These are phyloP conservation scores for Heliconius himera DNA, from an alignment of 1,140 invertebrate species.

Conservation along the genomic window DNA sequence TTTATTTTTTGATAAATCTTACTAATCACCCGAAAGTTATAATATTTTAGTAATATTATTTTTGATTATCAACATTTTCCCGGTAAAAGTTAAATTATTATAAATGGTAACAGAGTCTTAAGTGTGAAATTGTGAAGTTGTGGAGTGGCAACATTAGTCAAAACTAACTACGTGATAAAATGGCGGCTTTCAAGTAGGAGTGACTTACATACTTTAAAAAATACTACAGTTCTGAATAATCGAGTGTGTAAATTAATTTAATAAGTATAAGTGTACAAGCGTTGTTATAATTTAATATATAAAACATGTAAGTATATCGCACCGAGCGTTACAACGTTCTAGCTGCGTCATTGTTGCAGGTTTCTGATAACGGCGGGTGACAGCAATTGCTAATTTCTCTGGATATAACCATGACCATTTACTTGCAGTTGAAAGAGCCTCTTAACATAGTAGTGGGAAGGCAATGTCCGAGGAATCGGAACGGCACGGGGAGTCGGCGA, in stretches of 20 bases:
- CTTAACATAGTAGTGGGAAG: slow-evolving; percentile 70
- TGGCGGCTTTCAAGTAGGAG: slow-evolving; percentile 62
- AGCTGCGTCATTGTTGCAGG: slow-evolving; percentile 61
- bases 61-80: background rate
- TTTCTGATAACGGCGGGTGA: slow-evolving; percentile 66
- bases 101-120: background rate
- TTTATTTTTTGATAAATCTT: too few relatives aligned
- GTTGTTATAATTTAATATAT: slow-evolving; percentile 34
- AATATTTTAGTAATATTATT: background rate
- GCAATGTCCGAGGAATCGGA: slow-evolving; percentile 79
- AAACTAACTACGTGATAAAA: slow-evolving; percentile 66
- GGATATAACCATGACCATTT: slow-evolving; percentile 63
- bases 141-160: slow-evolving; percentile 38
- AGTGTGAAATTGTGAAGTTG: too few relatives aligned
- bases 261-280: slow-evolving; percentile 40
- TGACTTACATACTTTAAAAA: slow-evolving; percentile 46
- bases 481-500: slow-evolving; percentile 69
- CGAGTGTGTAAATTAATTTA: slow-evolving; percentile 38
- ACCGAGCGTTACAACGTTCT: slow-evolving; percentile 31
- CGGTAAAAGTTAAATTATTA: background rate
- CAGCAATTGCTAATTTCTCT: slow-evolving; percentile 54
- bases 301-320: slow-evolving; percentile 62
- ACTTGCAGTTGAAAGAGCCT: slow-evolving; percentile 73
- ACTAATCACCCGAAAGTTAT: too few relatives aligned
- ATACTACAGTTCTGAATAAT: slow-evolving; percentile 38